phyloP scores from a whole-genome alignment of 2,888 invertebrate species.

The Apoda limacodes region DNA sequence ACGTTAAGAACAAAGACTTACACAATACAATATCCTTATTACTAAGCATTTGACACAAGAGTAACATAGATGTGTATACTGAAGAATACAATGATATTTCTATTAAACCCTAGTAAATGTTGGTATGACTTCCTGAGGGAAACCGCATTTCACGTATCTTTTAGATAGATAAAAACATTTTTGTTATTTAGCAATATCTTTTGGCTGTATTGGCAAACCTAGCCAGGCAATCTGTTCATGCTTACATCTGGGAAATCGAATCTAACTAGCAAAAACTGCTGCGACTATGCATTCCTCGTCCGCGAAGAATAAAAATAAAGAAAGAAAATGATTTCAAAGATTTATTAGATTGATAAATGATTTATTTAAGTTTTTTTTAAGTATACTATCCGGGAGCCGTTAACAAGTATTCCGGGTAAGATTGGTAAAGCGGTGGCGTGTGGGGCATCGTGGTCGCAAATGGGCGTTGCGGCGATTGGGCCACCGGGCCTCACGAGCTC shows the following conservation, averaged over 20 bases:
- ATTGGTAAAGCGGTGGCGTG: constrained; percentile 36
- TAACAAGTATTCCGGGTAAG: constrained; percentile 48
- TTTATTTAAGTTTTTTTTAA: constrained; percentile 58
- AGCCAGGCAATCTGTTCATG: constrained; percentile 50
- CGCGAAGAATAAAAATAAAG: constrained; percentile 39
- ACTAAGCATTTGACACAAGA: constrained; percentile 59
- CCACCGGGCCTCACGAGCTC: constrained; percentile 43
- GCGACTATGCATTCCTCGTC: constrained; percentile 65
- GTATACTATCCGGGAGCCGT: constrained; percentile 56
- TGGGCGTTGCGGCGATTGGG: constrained; percentile 19
- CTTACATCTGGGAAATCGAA: constrained; percentile 62
- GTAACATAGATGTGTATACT: constrained; percentile 46
- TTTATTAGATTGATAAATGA: constrained; percentile 53
- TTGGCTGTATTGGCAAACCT: constrained; percentile 63
- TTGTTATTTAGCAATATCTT: constrained; percentile 32
- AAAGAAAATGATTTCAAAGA: constrained; percentile 63
- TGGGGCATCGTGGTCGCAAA: constrained; percentile 26
- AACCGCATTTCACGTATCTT: constrained; percentile 44
- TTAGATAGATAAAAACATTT: constrained; percentile 32
- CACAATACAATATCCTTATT: constrained; percentile 44
- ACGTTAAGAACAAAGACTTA: constrained; percentile 64
- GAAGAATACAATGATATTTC: constrained; percentile 40
- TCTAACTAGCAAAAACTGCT: constrained; percentile 31
- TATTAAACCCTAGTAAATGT: constrained; percentile 29
- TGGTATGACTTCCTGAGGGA: constrained; percentile 67